phyloP scores from a whole-genome alignment of 2,113 vertebrate species.

The Apistogramma diplotaenia region DNA sequence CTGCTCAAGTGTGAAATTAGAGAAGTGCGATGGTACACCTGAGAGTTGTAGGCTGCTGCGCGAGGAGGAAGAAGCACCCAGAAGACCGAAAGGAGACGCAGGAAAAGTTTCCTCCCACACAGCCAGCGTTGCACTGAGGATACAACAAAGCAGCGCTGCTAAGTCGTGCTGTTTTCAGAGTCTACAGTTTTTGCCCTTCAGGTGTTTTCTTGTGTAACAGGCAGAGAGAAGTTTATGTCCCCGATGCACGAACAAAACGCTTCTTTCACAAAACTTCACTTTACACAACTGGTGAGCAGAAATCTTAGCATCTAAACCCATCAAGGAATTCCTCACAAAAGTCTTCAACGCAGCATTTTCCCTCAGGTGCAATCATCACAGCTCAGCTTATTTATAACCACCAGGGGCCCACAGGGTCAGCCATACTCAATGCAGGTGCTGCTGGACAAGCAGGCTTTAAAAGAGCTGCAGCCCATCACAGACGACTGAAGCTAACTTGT shows the following conservation, averaged over 20 bases:
- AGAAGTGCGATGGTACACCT: slow-evolving; percentile 28
- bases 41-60: slow-evolving; percentile 17
- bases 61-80: slow-evolving; percentile 15
- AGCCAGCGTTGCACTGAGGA: not conserved
- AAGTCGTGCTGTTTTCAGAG: not conserved
- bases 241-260: not conserved
- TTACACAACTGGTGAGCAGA: not conserved
- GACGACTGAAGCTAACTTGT: slow-evolving; percentile 27
- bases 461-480: slow-evolving; percentile 18
- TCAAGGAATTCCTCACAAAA: not conserved
- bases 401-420: slow-evolving; percentile 47
- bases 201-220: slow-evolving; percentile 24
- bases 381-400: slow-evolving; percentile 51
- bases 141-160: slow-evolving; percentile 18
- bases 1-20: slow-evolving; percentile 13
- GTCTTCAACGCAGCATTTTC: not conserved
- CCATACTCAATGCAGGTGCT: slow-evolving; percentile 65
- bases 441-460: slow-evolving; percentile 51
- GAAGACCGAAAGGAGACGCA: slow-evolving; percentile 16
- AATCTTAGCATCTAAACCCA: not conserved
- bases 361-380: slow-evolving; percentile 54
- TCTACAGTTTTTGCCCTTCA: slow-evolving; percentile 1
- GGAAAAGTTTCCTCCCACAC: slow-evolving; percentile 35
- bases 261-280: not conserved
- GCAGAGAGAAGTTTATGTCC: not conserved